phyloP scores from a whole-genome alignment of 2,113 vertebrate genomes.

The Noctilio leporinus region DNA sequence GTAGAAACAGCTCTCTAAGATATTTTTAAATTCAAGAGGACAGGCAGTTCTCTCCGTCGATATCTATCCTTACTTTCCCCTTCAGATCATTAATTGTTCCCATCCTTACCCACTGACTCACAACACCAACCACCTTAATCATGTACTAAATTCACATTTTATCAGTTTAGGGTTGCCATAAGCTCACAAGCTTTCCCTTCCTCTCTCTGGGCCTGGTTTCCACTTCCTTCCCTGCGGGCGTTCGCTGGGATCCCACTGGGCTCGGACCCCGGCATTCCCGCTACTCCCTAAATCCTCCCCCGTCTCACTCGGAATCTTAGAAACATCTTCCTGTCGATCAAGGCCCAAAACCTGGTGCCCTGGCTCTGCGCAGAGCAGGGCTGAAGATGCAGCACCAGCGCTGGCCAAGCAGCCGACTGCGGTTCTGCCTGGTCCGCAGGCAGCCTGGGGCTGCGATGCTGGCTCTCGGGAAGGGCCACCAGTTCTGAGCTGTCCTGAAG shows the following conservation, averaged over 20 bases:
- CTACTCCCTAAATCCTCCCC: no score
- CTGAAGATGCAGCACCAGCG: no score
- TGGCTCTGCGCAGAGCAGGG: no score
- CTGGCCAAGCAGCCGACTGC: no score
- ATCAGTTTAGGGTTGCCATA: not conserved
- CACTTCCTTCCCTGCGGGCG: not conserved
- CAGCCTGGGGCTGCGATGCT: not conserved
- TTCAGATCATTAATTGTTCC: not conserved
- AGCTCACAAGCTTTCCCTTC: not conserved
- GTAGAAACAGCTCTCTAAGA: not conserved
- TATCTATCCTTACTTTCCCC: not conserved
- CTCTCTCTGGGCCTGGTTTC: not conserved
- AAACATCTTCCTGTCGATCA: no score
- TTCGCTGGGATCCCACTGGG: no score
- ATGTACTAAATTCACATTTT: not conserved
- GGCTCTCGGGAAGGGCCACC: not conserved
- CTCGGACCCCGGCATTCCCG: no score
- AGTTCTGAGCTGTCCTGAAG: not conserved
- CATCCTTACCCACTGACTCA: not conserved
- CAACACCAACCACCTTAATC: not conserved
- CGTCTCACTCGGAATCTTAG: no score
- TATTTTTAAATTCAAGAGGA: not conserved
- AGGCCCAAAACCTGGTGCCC: no score
- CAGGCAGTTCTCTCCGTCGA: not conserved
- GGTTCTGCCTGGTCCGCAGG: not conserved